Percentiles rank a stretch among this genome's conserved stretches.
phyloP scores from a whole-genome alignment of 1,140 invertebrate species.

The Platyura marginata region DNA sequence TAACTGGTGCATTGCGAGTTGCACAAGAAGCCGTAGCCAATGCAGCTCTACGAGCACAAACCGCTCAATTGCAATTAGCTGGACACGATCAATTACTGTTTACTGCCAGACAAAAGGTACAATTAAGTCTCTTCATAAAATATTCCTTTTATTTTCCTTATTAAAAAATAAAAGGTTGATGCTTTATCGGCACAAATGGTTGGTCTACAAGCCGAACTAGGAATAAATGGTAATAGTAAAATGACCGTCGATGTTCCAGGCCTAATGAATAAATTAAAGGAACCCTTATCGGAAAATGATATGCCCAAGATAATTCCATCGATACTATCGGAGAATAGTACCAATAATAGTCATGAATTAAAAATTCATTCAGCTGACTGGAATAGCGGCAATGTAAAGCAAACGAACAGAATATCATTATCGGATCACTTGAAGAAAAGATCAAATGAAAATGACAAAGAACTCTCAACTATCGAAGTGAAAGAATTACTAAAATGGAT shows the following conservation, averaged over 20 bases:
- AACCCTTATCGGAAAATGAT: conserved; percentile 14
- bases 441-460: no score
- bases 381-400: neutral
- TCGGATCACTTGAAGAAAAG: no score
- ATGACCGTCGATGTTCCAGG: conserved; percentile 14
- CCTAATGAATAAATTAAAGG: conserved; percentile 15
- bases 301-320: conserved; percentile 16
- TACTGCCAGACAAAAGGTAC: conserved; percentile 16
- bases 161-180: conserved; percentile 9
- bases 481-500: no score
- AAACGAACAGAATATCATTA: no score
- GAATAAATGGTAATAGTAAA: conserved; percentile 14
- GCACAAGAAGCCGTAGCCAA: conserved; percentile 21
- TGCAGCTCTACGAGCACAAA: conserved; percentile 18
- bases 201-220: conserved; percentile 21
- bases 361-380: neutral
- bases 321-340: conserved; percentile 2
- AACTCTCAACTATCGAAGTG: no score
- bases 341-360: neutral
- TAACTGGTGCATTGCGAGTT: conserved; percentile 18
- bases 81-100: conserved; percentile 21
- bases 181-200: conserved; percentile 21
- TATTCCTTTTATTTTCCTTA: no score
- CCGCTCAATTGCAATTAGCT: conserved; percentile 20
- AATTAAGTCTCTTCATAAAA: no score